Evolutionary conservation across 2,888 invertebrate species (phyloP).

Genomic region (Prenolepis imparis): DNA sequence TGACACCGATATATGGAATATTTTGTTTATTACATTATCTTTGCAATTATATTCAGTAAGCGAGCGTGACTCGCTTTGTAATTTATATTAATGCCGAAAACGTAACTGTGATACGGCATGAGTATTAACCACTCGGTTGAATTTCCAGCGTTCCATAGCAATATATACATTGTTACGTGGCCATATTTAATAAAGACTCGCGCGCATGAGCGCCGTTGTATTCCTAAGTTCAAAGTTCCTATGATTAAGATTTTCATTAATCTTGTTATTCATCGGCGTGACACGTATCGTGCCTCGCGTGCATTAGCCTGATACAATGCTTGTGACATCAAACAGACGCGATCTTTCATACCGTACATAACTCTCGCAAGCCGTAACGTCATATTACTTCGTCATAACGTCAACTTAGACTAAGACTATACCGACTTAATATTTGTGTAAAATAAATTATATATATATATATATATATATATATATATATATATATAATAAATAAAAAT

Average conservation of each 20-base stretch:
- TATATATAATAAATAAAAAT: no score
- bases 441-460: conserved; percentile 43
- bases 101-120: background rate
- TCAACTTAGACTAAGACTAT: conserved; percentile 13
- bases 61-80: conserved; percentile 14
- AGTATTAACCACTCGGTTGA: conserved; percentile 28
- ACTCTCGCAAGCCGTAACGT: conserved; percentile 39
- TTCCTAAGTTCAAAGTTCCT: conserved; percentile 42
- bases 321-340: conserved; percentile 53
- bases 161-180: conserved; percentile 37
- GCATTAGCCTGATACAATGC: conserved; percentile 53
- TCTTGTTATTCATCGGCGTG: conserved; percentile 55
- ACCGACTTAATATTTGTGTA: conserved; percentile 27
- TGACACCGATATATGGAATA: conserved; percentile 16
- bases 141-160: conserved; percentile 32
- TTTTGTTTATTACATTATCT: conserved; percentile 32
- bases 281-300: conserved; percentile 47
- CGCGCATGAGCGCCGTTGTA: conserved; percentile 34
- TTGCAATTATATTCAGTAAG: conserved; percentile 6
- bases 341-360: conserved; percentile 53
- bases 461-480: conserved; percentile 6
- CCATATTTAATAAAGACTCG: conserved; percentile 49
- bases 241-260: conserved; percentile 62
- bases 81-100: conserved; percentile 42
- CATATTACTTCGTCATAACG: conserved; percentile 48